Evolutionary conservation across 2,113 vertebrate species (phyloP), one percentile per base, ranked within the genome.

Genomic region (Salminus brasiliensis): DNA sequence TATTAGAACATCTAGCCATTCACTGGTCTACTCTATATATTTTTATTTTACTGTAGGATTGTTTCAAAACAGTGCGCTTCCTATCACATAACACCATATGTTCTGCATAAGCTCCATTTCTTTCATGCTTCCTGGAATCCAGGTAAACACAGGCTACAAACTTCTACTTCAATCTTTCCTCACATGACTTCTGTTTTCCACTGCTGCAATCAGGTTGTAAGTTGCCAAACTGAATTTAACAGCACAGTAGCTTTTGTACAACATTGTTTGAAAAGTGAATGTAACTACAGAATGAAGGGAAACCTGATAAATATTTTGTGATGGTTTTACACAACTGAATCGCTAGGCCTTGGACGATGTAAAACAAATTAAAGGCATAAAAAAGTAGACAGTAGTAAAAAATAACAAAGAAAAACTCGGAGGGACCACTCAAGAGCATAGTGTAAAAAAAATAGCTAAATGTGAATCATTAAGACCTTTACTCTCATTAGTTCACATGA

Each of bases 401-500:
- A n/a, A n/a, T n/a, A n/a, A n/a, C n/a, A n/a, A n/a, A n/a, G 25
- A 0, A 15, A 21, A 43, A 62, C 53, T 45, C 65, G 34, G 13
- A 15, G 7, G 25, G 32, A 7, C 15, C n/a, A n/a, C n/a, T n/a
- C n/a, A n/a, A n/a, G n/a, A n/a, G n/a, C 15, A 25, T 7, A 12
- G 18, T 23, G 16, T 12, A 30, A 30, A 47, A 16, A 45, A 13
- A 82, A 29, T 27, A 16, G 18, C 3, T 47, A 9, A 47, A 2
- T 21, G 47, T 88, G 85, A 88, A 69, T 89, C 75, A 90, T 62
- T 52, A 13, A 52, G 8, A 68, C 23, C 53, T 27, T 57, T 76
- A 41, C 67, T 85, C 86, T 85, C 79, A 13, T 39, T n/a, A 74
- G 78, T 21, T 88, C 90, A 91, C 83, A 85, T 92, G 90, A 90